Conservation (phyloP, 1,140 invertebrate genomes). For the Papilio xuthus region DNA sequence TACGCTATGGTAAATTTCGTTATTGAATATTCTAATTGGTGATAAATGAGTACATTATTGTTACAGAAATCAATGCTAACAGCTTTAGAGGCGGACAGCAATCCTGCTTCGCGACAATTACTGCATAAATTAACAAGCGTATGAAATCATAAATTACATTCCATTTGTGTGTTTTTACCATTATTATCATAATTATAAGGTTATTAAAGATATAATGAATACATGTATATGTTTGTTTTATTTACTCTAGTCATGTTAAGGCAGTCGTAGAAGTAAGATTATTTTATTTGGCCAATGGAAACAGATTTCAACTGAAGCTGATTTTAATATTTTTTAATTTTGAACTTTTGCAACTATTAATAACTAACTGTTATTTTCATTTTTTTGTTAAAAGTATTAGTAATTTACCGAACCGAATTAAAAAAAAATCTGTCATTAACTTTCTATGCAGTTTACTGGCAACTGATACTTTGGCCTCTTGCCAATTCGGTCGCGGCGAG, state of each 20-base stretch:
- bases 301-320: no score
- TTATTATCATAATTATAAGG: not conserved
- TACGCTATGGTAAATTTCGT: not conserved
- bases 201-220: not conserved
- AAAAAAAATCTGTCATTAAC: no score
- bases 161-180: not conserved
- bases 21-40: not conserved
- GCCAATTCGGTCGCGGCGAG: no score
- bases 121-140: slow-evolving; percentile 48
- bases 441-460: no score
- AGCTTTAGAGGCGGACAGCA: slow-evolving; percentile 45
- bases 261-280: no score
- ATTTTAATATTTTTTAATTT: no score
- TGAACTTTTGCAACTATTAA: no score
- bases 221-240: not conserved
- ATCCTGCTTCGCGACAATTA: slow-evolving; percentile 42
- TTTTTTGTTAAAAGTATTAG: no score
- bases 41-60: slow-evolving; percentile 34
- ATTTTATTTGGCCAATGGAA: no score
- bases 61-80: slow-evolving; percentile 53
- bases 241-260: not conserved
- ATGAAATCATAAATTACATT: slow-evolving; percentile 23
- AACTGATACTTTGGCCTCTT: no score
- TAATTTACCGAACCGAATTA: no score
- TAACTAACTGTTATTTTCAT: no score